Conservation (phyloP, 2,113 vertebrate genomes). For the Orientallactaga bullata region DNA sequence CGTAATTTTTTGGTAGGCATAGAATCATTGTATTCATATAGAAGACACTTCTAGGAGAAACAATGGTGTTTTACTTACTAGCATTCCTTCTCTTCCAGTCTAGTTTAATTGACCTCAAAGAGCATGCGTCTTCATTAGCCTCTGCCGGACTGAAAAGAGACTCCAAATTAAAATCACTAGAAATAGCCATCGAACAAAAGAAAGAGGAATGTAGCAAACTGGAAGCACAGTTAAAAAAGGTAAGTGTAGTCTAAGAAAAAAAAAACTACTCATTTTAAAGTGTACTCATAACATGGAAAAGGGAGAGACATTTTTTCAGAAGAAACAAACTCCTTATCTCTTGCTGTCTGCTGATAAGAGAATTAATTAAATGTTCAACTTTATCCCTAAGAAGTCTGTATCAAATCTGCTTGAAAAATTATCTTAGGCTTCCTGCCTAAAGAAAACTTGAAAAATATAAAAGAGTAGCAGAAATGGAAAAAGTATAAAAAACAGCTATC, state of each 20-base stretch:
- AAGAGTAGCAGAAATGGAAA: constrained; percentile 74
- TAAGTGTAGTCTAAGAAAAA: constrained; percentile 83
- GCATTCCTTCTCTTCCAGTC: constrained; percentile 90
- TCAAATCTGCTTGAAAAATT: constrained; percentile 82
- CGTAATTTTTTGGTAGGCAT: not conserved
- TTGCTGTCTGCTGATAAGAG: constrained; percentile 83
- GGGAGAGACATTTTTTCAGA: constrained; percentile 71
- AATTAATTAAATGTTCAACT: constrained; percentile 79
- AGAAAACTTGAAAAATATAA: constrained; percentile 79
- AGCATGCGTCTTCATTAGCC: constrained; percentile 97
- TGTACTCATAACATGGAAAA: constrained; percentile 48
- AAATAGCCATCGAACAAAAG: constrained; percentile 99
- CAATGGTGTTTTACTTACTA: constrained; percentile 69
- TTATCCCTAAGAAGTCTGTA: constrained; percentile 75
- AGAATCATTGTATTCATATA: constrained; percentile 27
- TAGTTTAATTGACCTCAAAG: constrained; percentile 98
- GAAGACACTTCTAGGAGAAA: constrained; percentile 49
- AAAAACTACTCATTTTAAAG: constrained; percentile 55
- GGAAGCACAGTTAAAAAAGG: constrained; percentile 97
- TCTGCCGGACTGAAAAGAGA: constrained; percentile 98
- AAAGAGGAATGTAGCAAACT: constrained; percentile 99
- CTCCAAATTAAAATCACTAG: constrained; percentile 98
- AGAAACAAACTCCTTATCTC: constrained; percentile 70
- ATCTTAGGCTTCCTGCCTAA: constrained; percentile 60
- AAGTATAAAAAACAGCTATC: constrained; percentile 61